These are phyloP conservation scores for Drosophila nigricruria DNA, from an alignment of 2,888 invertebrate genomes.

Conservation along the genomic window DNA sequence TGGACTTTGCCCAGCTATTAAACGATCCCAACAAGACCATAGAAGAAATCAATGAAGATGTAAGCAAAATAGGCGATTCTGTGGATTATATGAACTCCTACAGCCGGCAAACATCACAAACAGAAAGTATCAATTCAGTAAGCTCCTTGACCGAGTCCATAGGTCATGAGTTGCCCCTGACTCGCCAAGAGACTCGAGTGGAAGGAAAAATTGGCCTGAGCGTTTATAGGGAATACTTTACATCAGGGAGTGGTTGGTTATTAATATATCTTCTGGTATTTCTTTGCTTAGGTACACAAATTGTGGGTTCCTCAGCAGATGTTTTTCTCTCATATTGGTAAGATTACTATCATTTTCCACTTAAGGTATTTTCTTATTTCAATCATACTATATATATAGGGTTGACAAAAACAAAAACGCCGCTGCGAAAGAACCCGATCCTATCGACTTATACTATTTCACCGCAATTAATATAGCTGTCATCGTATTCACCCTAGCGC, in stretches of 20 bases:
- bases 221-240: constrained; percentile 90
- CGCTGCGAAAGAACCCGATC: constrained; percentile 47
- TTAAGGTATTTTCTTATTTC: not conserved
- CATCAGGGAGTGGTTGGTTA: constrained; percentile 89
- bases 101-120: not conserved
- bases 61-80: not conserved
- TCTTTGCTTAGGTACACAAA: constrained; percentile 89
- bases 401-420: constrained; percentile 69
- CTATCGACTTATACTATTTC: constrained; percentile 85
- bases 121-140: not conserved
- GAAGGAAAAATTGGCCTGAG: constrained; percentile 87
- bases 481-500: constrained; percentile 81
- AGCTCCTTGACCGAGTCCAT: constrained; percentile 2
- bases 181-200: constrained; percentile 86
- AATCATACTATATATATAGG: constrained; percentile 48
- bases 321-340: constrained; percentile 91
- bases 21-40: constrained; percentile 52
- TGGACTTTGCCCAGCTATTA: not conserved
- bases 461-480: constrained; percentile 85
- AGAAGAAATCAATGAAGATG: not conserved
- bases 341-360: constrained; percentile 14
- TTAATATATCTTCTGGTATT: constrained; percentile 87
- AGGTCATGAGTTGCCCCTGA: not conserved
- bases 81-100: not conserved
- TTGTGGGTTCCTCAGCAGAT: constrained; percentile 90